Evolutionary conservation across 53 echinoderm and acorn worm species (phyloP).

Genomic region (Temnopleurus reevesii): DNA sequence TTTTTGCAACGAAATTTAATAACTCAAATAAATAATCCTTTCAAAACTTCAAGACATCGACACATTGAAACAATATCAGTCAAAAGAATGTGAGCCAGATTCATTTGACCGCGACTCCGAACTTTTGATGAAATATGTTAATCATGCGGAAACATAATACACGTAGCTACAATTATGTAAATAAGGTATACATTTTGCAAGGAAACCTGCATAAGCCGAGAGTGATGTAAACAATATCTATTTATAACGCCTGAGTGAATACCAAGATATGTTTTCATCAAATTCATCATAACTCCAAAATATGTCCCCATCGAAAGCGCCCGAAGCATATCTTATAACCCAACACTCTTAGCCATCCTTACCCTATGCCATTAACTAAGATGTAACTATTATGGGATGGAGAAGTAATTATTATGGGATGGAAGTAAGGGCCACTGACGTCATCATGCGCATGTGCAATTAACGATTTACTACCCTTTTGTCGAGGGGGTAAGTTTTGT

Average conservation of each 20-base stretch:
- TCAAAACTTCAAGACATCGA: background rate
- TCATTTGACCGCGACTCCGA: background rate
- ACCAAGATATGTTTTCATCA: background rate
- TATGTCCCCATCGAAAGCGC: background rate
- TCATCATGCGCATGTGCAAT: slow-evolving; percentile 99
- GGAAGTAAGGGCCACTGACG: slow-evolving; percentile 92
- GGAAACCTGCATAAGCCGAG: slow-evolving; percentile 48
- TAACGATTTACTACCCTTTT: slow-evolving; percentile 98
- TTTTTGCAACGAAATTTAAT: too few relatives aligned
- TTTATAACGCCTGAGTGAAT: slow-evolving; percentile 47
- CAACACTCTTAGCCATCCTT: slow-evolving; percentile 17
- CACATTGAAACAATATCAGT: background rate
- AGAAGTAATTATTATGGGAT: slow-evolving; percentile 99
- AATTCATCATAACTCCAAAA: slow-evolving; percentile 36
- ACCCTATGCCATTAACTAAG: slow-evolving; percentile 79
- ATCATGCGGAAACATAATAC: slow-evolving; percentile 40
- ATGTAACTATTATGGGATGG: slow-evolving; percentile 99
- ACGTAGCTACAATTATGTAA: slow-evolving; percentile 53
- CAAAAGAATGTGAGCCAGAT: background rate
- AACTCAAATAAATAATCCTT: too few relatives aligned
- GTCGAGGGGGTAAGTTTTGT: slow-evolving; percentile 98
- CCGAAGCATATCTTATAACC: background rate
- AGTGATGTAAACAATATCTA: slow-evolving; percentile 52
- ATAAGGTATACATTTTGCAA: slow-evolving; percentile 44
- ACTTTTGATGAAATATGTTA: slow-evolving; percentile 29